Evolutionary conservation across 2,888 invertebrate species (phyloP), one percentile per base, ranked within the genome.

Genomic region (Phaedon cochleariae): DNA sequence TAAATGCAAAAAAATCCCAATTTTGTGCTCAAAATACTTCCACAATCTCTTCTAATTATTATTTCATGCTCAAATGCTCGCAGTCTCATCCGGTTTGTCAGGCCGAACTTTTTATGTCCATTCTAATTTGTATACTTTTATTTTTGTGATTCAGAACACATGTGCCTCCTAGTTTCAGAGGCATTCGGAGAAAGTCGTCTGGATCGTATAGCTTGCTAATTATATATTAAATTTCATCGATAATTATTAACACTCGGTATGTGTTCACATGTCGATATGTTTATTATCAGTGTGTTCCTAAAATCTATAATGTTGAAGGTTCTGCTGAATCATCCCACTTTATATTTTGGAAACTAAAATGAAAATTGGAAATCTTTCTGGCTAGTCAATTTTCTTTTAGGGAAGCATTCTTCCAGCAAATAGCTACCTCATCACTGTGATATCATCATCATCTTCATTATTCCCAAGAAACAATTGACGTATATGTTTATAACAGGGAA

Each of bases 51-150:
- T 57, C 69, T 55, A 69, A 69, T 71, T 73, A 70, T 65, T 66
- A 73, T 73, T 73, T 73, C 67, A 71, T 61, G 71, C 67, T 69
- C 60, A 59, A 64, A 61, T 73, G 69, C 69, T 62, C 64, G 37
- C 64, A 63, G 70, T 70, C 65, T 53, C 62, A 60, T 64, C 52
- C 55, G 51, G 64, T 62, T 59, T 52, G 67, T 62, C 62, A 65
- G 59, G 29, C 22, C 57, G 29, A n/a, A 64, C 63, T 72, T 70
- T 69, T 71, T 60, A 55, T 34, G 72, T 72, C 73, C 64, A 59
- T 62, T 65, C 64, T 62, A 67, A 71, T 71, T 70, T 73, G 69
- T 70, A 49, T 60, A 45, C 62, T 69, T 70, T 70, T 67, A 70
- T 70, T 70, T 63, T 61, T 29, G 57, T 65, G 64, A 67, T 65